Evolutionary conservation across 2,888 invertebrate genomes (phyloP).

Genomic region (Diachrysia chrysitis): DNA sequence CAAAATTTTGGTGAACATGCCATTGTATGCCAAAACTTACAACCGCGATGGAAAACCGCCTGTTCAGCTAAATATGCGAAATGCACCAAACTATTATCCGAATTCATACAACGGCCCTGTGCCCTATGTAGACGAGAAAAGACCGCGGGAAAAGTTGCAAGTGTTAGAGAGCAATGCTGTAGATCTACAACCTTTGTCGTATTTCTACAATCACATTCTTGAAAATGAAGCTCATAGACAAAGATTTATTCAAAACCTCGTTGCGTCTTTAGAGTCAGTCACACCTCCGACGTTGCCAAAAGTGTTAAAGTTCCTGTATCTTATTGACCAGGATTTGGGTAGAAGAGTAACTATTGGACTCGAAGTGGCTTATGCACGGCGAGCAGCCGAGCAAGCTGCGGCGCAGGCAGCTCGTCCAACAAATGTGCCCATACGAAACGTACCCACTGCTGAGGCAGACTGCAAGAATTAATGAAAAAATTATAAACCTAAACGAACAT

Average conservation of each 20-base stretch:
- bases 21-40: conserved; percentile 58
- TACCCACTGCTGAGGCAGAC: not conserved
- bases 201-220: conserved; percentile 91
- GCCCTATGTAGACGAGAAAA: conserved; percentile 59
- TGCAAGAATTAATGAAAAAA: not conserved
- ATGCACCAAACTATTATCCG: conserved; percentile 65
- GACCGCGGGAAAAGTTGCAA: conserved; percentile 49
- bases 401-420: not conserved
- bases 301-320: conserved; percentile 93
- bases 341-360: conserved; percentile 82
- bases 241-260: conserved; percentile 27
- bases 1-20: conserved; percentile 61
- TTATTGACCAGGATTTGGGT: conserved; percentile 93
- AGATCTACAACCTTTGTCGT: conserved; percentile 89
- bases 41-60: conserved; percentile 62
- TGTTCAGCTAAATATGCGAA: conserved; percentile 53
- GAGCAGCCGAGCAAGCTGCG: not conserved
- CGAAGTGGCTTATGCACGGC: not conserved
- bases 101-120: conserved; percentile 65
- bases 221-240: conserved; percentile 82
- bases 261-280: conserved; percentile 14
- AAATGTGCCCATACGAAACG: not conserved
- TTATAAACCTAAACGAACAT: no score
- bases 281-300: conserved; percentile 86
- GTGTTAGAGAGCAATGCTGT: conserved; percentile 55